Base-by-base conservation (phyloP, 2,797 vertebrate genomes). In the Dryobates pubescens region DNA sequence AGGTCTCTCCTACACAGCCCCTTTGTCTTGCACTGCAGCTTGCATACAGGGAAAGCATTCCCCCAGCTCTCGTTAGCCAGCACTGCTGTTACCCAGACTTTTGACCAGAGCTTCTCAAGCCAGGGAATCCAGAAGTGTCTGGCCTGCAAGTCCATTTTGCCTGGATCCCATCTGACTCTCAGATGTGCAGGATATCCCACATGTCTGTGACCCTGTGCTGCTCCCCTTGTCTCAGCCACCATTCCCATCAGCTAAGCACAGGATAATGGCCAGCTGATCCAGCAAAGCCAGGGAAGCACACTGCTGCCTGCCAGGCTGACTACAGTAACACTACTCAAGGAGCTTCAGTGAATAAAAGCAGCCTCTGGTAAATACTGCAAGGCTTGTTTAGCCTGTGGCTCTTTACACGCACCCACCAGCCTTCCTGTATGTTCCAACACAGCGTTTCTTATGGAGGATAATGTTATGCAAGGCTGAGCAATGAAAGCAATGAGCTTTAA, bases 361-460 rank as follows among this genome's bases (percentile, higher is more conserved):
- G 86, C 87, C 91, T 75, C 87, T 87, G 91, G 82, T 92, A 93
- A 96, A 96, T 13, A 79, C 82, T 32, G 80, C 91, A 93, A 91
- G 88, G 77, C 94, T 96, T 96, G 91, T 96, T 95, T 94, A 95
- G 95, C 96, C 95, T 96, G 89, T 38, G 92, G 94, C 91, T 96
- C 80, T 88, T 92, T 91, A 93, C 94, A 92, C 56, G 84, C 89
- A 95, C 94, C 95, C 94, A 96, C 96, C 88, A 95, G 71, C 15
- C 87, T 91, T 86, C 43, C 87, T 4, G 23, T 79, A 91, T 89
- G 80, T 94, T 89, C 94, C 92, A 94, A 88, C 87, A 89, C 3
- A 70, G 71, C 1, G 4, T 86, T 93, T 83, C 87, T 70, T 26
- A 78, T 3, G 73, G 88, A 88, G 67, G n/a, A 53, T 6, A 89